phyloP scores from a whole-genome alignment of 30 jellyfish, hydroid and myxozoan genomes.

The Cassiopea andromeda region DNA sequence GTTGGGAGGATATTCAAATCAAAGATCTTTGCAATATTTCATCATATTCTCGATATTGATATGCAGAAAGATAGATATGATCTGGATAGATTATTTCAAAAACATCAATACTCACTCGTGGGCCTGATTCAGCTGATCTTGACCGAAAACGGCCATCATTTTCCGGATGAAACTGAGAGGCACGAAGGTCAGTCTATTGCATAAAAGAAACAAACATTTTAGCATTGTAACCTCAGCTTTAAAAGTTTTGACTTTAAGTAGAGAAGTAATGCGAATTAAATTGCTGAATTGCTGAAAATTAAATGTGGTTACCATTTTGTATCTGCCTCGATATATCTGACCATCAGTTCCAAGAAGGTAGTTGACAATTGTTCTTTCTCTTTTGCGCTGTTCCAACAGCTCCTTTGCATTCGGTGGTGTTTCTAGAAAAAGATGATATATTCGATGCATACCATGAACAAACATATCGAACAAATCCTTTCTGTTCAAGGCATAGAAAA shows the following conservation, averaged over 20 bases:
- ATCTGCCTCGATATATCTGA: conserved; percentile 84
- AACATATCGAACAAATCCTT: too few relatives aligned
- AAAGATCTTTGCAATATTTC: too few relatives aligned
- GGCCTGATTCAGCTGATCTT: conserved; percentile 53
- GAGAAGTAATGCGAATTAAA: too few relatives aligned
- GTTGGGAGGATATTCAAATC: too few relatives aligned
- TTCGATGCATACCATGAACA: too few relatives aligned
- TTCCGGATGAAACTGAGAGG: background rate
- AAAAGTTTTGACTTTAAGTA: too few relatives aligned
- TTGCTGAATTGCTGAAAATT: too few relatives aligned
- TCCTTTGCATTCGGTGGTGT: background rate
- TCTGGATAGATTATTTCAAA: too few relatives aligned
- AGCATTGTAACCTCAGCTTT: background rate
- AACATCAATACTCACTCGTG: conserved; percentile 21
- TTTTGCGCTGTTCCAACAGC: conserved; percentile 2
- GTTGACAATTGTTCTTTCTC: conserved; percentile 71
- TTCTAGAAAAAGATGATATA: background rate
- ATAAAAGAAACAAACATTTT: background rate
- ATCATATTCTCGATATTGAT: too few relatives aligned
- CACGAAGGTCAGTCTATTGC: conserved; percentile 44
- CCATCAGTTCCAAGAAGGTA: conserved; percentile 87
- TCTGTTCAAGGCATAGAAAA: too few relatives aligned
- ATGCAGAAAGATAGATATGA: too few relatives aligned
- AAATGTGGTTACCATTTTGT: conserved; percentile 48
- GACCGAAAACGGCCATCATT: conserved; percentile 38